phyloP scores from a whole-genome alignment of 2,113 vertebrate species.

The Isurus oxyrinchus region DNA sequence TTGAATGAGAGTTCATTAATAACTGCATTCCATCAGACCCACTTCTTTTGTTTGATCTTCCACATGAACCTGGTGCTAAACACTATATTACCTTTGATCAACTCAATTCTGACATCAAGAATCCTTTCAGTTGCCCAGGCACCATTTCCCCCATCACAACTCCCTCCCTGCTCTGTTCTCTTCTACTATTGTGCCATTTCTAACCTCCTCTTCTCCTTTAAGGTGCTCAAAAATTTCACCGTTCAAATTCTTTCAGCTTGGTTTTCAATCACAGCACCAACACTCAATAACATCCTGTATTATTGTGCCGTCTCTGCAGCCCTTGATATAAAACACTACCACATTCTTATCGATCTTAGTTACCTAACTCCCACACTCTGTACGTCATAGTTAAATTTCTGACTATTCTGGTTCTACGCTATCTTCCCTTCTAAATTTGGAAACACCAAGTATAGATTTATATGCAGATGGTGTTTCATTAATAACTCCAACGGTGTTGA shows the following conservation, averaged over 20 bases:
- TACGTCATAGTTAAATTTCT: no score
- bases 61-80: not conserved
- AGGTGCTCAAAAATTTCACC: not conserved
- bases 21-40: not conserved
- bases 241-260: not conserved
- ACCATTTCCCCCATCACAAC: not conserved
- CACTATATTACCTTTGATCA: not conserved
- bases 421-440: no score
- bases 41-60: not conserved
- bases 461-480: no score
- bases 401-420: no score
- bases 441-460: no score
- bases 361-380: not conserved
- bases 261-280: not conserved
- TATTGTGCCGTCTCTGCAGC: not conserved
- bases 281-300: not conserved
- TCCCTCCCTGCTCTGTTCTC: not conserved
- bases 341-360: not conserved
- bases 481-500: no score
- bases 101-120: not conserved
- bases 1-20: not conserved
- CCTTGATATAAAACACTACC: no score
- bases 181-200: not conserved
- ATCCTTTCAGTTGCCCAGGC: not conserved
- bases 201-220: not conserved